phyloP scores from a whole-genome alignment of 1,140 invertebrate genomes.

The Bombus confusus region DNA sequence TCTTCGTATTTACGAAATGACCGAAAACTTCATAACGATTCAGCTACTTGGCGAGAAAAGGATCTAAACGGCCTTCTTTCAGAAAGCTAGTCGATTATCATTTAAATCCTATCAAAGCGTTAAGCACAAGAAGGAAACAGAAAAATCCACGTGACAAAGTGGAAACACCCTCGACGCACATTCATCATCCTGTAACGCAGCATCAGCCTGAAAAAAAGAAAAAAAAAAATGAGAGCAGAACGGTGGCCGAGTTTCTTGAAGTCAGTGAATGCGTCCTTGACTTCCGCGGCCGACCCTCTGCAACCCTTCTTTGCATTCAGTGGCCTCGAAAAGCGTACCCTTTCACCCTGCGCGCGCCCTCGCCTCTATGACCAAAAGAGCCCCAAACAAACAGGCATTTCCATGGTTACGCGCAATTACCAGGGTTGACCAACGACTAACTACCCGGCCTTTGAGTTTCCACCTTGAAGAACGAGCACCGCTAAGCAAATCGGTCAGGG shows the following conservation, averaged over 20 bases:
- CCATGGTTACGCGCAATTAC: conserved; percentile 77
- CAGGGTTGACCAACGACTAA: conserved; percentile 70
- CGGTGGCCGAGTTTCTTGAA: conserved; percentile 65
- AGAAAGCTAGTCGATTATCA: neutral
- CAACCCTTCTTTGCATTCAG: conserved; percentile 74
- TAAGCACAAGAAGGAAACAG: neutral
- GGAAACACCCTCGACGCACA: neutral
- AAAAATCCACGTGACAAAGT: neutral
- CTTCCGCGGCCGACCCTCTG: conserved; percentile 67
- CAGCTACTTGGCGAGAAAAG: too few relatives aligned
- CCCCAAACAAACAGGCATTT: conserved; percentile 77
- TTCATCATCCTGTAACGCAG: neutral
- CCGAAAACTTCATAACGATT: too few relatives aligned
- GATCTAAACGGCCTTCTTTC: neutral
- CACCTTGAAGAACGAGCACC: conserved; percentile 66
- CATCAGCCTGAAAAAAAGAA: neutral
- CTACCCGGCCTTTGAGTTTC: conserved; percentile 68
- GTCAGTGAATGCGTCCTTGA: conserved; percentile 72
- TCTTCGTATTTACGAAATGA: neutral
- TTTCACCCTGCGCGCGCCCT: conserved; percentile 59
- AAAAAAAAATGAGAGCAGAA: neutral
- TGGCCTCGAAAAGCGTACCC: conserved; percentile 66
- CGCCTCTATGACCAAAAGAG: conserved; percentile 61
- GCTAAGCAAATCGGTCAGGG: conserved; percentile 64
- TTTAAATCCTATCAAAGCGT: neutral